A percentile compares a stretch with the other conserved stretches of the same genome.
phyloP scores from a whole-genome alignment of 2,113 vertebrate species.

The Antennarius striatus region DNA sequence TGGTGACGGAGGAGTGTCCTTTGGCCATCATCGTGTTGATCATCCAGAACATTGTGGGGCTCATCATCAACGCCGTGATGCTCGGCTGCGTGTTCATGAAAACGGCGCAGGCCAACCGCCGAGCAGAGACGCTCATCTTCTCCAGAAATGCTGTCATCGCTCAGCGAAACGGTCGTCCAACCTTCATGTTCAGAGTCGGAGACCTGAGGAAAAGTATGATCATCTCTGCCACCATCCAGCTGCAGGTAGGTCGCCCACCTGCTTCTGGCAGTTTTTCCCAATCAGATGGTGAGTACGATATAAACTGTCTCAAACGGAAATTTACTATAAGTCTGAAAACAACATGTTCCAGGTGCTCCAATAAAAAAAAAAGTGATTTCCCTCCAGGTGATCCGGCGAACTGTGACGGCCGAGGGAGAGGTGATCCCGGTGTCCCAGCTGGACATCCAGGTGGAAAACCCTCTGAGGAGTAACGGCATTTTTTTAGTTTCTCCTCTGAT shows the following conservation, averaged over 20 bases:
- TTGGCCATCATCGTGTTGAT: slow-evolving; percentile 83
- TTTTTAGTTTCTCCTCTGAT: slow-evolving; percentile 86
- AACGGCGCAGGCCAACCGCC: slow-evolving; percentile 85
- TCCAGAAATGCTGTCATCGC: slow-evolving; percentile 82
- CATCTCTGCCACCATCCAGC: slow-evolving; percentile 84
- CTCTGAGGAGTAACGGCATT: slow-evolving; percentile 83
- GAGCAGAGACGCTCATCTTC: slow-evolving; percentile 86
- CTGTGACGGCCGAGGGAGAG: slow-evolving; percentile 82
- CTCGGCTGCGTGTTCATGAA: slow-evolving; percentile 89
- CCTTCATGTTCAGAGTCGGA: slow-evolving; percentile 84
- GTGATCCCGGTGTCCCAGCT: slow-evolving; percentile 84
- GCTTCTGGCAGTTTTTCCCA: no score
- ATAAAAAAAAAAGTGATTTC: not conserved
- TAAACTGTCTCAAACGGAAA: not conserved
- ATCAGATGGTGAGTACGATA: no score
- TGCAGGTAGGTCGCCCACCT: slow-evolving; percentile 70
- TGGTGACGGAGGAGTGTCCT: slow-evolving; percentile 87
- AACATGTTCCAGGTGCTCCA: not conserved
- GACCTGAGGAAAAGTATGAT: slow-evolving; percentile 88
- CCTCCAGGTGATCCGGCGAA: slow-evolving; percentile 80
- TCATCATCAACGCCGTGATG: slow-evolving; percentile 86
- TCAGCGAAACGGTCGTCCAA: slow-evolving; percentile 77
- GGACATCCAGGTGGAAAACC: slow-evolving; percentile 87
- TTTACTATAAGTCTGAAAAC: no score
- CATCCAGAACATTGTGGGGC: slow-evolving; percentile 84